Evolutionary conservation across 2,797 vertebrate species (phyloP), one percentile per base, ranked within the genome.

Genomic region (Forpus xanthops): DNA sequence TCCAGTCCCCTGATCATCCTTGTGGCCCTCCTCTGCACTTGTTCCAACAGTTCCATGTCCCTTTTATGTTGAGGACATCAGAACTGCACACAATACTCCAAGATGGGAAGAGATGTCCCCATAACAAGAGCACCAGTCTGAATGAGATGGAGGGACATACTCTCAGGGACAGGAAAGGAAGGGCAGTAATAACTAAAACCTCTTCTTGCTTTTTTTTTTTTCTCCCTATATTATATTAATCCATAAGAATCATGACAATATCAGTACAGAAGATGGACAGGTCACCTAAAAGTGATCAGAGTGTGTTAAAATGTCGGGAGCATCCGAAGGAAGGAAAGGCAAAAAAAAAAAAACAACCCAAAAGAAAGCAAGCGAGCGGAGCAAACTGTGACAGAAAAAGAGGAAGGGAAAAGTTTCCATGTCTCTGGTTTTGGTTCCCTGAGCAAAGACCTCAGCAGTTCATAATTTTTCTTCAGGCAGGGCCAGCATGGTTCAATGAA

Each of bases 401-500:
- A 45, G 21, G 12, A 18, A 88, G 28, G 10, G 12, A 56, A 91
- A 78, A 53, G 0, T 11, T 75, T 77, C 11, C 39, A 10, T 9
- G 16, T 92, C 28, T 61, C 90, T 49, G 24, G 31, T 42, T 95
- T 61, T 85, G 27, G 61, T 73, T 91, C 70, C 64, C 56, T 79
- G 55, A 74, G n/a, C 12, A 93, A 73, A 89, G 81, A 73, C 7
- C 30, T 19, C 55, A 74, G 52, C 21, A 85, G 30, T 64, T 89
- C 28, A 72, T 72, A 76, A 94, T 96, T 93, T 93, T 88, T 49
- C 85, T 88, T 87, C 94, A 74, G 42, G 61, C 66, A 89, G 77
- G 84, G 71, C 80, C 85, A 91, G 60, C 75, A 87, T 53, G 68
- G 62, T 87, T 90, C 41, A 88, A 88, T 53, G 37, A 65, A 62